phyloP scores from a whole-genome alignment of 1,140 invertebrate genomes.

The Drosophila tropicalis region DNA sequence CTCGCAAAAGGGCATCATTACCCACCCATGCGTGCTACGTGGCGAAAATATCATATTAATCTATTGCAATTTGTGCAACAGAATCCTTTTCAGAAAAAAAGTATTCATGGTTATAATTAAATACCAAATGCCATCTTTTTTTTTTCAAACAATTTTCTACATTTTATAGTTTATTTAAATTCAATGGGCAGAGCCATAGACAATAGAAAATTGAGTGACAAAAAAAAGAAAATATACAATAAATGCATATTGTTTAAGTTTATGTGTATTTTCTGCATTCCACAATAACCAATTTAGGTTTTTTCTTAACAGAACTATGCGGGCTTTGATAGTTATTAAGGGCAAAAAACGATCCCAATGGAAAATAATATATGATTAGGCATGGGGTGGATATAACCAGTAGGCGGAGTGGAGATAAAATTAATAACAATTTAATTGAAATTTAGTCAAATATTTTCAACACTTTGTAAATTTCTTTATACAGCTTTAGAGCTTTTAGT shows the following conservation, averaged over 20 bases:
- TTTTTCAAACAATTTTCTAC: background rate
- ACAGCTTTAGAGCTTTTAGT: too few species aligned
- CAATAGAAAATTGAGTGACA: conserved; percentile 2
- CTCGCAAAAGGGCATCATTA: conserved; percentile 36
- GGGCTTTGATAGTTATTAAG: too few species aligned
- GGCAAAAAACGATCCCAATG: too few species aligned
- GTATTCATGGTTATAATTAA: background rate
- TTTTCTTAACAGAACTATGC: too few species aligned
- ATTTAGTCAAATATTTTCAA: too few species aligned
- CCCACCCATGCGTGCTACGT: conserved; percentile 52
- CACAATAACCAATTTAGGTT: too few species aligned
- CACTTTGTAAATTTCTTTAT: too few species aligned
- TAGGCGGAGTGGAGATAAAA: too few species aligned
- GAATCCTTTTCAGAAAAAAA: conserved; percentile 1
- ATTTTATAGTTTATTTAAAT: conserved; percentile 9
- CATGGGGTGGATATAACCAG: too few species aligned
- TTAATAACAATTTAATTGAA: too few species aligned
- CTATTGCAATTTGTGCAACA: conserved; percentile 14
- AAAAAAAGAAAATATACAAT: background rate
- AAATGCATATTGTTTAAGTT: background rate
- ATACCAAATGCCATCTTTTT: background rate
- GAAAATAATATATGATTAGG: too few species aligned
- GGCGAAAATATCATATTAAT: conserved; percentile 33
- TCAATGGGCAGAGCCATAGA: conserved; percentile 3
- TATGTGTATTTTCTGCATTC: background rate